Evolutionary conservation across 2,888 invertebrate genomes (phyloP).

Genomic region (Dastarcus helophoroides): DNA sequence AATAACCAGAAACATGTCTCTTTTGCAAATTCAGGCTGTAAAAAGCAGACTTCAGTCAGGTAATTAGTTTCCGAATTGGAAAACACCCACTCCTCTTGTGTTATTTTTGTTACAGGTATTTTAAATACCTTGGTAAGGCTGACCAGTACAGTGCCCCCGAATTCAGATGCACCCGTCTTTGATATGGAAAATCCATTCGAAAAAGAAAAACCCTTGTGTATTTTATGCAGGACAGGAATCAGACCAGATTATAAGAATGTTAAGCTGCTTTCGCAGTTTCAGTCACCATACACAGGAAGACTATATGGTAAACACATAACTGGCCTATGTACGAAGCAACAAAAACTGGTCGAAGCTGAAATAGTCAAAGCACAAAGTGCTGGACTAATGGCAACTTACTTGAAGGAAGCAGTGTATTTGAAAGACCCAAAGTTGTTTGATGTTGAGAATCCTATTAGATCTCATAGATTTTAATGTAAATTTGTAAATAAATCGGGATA

Average conservation of each 20-base stretch:
- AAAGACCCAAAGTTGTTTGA: slow-evolving; percentile 88
- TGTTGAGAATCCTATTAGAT: slow-evolving; percentile 69
- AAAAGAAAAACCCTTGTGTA: slow-evolving; percentile 59
- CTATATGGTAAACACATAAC: slow-evolving; percentile 90
- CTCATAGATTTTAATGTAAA: slow-evolving; percentile 59
- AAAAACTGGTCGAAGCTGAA: slow-evolving; percentile 59
- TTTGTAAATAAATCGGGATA: too few relatives aligned
- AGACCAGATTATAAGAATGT: slow-evolving; percentile 84
- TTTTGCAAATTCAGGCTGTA: too few relatives aligned
- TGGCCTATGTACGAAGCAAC: slow-evolving; percentile 77
- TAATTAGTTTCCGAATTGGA: too few relatives aligned
- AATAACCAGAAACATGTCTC: too few relatives aligned
- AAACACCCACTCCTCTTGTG: too few relatives aligned
- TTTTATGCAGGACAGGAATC: slow-evolving; percentile 75
- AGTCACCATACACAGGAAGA: slow-evolving; percentile 88
- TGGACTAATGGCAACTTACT: slow-evolving; percentile 72
- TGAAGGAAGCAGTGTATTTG: slow-evolving; percentile 68
- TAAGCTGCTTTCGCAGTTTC: slow-evolving; percentile 85
- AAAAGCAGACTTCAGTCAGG: too few relatives aligned
- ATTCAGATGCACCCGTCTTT: slow-evolving; percentile 42
- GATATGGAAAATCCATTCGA: slow-evolving; percentile 72
- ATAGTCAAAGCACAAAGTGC: slow-evolving; percentile 64
- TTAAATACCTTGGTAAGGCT: too few relatives aligned
- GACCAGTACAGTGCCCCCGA: too few relatives aligned
- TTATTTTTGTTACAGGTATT: too few relatives aligned